Conservation (phyloP, 2,888 invertebrate genomes). For the Thumatha senex region DNA sequence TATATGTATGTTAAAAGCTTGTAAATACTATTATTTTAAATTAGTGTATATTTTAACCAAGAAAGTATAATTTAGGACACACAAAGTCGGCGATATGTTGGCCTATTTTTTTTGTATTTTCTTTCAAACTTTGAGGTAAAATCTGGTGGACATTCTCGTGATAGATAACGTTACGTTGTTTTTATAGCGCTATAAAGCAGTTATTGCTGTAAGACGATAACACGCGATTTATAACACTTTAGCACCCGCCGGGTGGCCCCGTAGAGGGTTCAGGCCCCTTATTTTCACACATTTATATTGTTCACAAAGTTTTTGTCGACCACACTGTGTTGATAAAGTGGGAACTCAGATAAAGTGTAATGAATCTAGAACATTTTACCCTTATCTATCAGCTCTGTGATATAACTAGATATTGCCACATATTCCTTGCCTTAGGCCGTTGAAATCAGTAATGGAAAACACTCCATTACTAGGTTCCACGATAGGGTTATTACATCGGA, state of each 20-base stretch:
- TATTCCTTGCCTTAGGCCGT: too few species aligned
- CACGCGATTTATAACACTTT: constrained; percentile 71
- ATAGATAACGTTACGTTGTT: constrained; percentile 59
- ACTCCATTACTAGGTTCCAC: too few species aligned
- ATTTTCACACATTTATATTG: constrained; percentile 40
- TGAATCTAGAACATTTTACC: constrained; percentile 7
- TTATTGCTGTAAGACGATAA: constrained; percentile 69
- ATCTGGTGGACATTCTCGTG: constrained; percentile 38
- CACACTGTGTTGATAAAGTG: constrained; percentile 17
- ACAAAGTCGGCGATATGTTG: too few species aligned
- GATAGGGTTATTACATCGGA: too few species aligned
- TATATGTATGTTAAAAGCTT: too few species aligned
- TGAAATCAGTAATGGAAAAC: too few species aligned
- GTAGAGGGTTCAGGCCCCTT: constrained; percentile 40
- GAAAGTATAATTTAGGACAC: too few species aligned
- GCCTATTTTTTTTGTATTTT: constrained; percentile 10
- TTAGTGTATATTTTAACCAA: too few species aligned
- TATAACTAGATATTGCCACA: too few species aligned
- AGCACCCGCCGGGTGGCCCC: constrained; percentile 44
- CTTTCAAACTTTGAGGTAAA: constrained; percentile 37
- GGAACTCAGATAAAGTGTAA: constrained; percentile 19
- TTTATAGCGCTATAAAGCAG: constrained; percentile 72
- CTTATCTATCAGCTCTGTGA: not conserved
- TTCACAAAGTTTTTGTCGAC: constrained; percentile 18
- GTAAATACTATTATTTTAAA: too few species aligned